Evolutionary conservation across 2,113 vertebrate species (phyloP).

Genomic region (Hemibagrus wyckioides): DNA sequence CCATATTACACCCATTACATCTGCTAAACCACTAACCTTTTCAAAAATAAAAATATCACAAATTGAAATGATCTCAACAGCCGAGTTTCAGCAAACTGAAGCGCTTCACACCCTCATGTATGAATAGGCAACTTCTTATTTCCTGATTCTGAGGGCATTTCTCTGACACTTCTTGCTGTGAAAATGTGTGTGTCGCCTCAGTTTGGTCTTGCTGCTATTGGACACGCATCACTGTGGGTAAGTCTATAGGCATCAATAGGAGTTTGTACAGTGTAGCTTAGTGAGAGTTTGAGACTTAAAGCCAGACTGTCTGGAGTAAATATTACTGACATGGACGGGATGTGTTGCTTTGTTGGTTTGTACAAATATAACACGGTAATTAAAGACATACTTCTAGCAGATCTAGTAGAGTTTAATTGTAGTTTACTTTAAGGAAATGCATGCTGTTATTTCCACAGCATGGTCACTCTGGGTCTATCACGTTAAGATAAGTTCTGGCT

Average conservation of each 20-base stretch:
- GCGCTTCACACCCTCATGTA: not conserved
- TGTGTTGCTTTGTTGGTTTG: not conserved
- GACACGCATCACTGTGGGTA: constrained; percentile 4
- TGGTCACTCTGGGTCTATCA: not conserved
- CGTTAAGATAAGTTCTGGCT: not conserved
- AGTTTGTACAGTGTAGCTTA: too few species aligned
- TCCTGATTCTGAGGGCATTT: constrained; percentile 32
- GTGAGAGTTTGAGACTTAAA: not conserved
- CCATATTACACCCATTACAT: not conserved
- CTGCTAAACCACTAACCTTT: not conserved
- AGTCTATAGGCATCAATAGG: constrained; percentile 8
- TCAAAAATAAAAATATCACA: not conserved
- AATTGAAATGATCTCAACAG: constrained; percentile 7
- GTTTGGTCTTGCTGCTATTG: not conserved
- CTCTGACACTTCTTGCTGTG: not conserved
- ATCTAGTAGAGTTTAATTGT: not conserved
- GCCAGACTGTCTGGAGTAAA: not conserved
- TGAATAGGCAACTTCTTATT: not conserved
- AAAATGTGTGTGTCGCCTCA: not conserved
- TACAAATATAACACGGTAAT: not conserved
- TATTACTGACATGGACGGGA: not conserved
- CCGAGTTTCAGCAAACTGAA: not conserved
- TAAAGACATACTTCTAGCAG: not conserved
- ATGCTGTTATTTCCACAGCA: not conserved
- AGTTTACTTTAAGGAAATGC: not conserved